Conservation (phyloP, 2,113 vertebrate species). For the Oryzias celebensis region DNA sequence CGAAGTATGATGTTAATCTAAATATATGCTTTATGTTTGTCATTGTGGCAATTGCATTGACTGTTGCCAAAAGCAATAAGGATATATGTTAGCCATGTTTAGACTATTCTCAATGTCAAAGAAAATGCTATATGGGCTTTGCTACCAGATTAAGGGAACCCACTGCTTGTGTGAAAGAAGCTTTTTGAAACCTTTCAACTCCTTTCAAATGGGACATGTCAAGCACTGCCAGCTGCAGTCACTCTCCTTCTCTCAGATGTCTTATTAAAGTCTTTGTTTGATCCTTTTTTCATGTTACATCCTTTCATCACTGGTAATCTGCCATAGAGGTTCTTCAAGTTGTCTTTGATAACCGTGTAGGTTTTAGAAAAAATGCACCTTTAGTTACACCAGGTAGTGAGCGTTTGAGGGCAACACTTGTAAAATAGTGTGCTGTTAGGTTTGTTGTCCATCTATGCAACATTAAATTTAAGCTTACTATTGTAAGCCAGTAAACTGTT, state of each 20-base stretch:
- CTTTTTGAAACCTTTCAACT: slow-evolving; percentile 3
- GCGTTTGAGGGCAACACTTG: neutral
- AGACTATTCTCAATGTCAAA: neutral
- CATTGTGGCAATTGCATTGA: slow-evolving; percentile 4
- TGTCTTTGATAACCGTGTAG: neutral
- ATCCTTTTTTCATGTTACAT: slow-evolving; percentile 38
- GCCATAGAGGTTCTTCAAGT: slow-evolving; percentile 6
- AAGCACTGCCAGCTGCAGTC: slow-evolving; percentile 37
- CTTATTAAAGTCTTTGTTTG: slow-evolving; percentile 25
- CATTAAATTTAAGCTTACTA: slow-evolving; percentile 30
- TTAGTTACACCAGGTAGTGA: neutral
- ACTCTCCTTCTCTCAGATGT: slow-evolving; percentile 31
- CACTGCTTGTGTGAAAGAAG: neutral
- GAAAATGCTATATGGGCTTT: too few species aligned
- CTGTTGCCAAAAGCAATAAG: neutral
- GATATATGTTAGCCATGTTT: slow-evolving; percentile 10
- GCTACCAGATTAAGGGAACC: neutral
- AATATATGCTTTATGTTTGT: too few species aligned
- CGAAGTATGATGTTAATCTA: too few species aligned
- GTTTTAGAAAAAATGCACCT: slow-evolving; percentile 4
- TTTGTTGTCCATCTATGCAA: too few species aligned
- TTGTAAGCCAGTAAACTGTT: slow-evolving; percentile 42
- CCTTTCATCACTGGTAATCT: slow-evolving; percentile 55
- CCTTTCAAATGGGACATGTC: slow-evolving; percentile 28
- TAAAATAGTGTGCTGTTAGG: neutral